A percentile compares a stretch with the other conserved stretches of the same genome.
phyloP scores from a whole-genome alignment of 1,140 invertebrate genomes.

The Dreissena rostriformis region DNA sequence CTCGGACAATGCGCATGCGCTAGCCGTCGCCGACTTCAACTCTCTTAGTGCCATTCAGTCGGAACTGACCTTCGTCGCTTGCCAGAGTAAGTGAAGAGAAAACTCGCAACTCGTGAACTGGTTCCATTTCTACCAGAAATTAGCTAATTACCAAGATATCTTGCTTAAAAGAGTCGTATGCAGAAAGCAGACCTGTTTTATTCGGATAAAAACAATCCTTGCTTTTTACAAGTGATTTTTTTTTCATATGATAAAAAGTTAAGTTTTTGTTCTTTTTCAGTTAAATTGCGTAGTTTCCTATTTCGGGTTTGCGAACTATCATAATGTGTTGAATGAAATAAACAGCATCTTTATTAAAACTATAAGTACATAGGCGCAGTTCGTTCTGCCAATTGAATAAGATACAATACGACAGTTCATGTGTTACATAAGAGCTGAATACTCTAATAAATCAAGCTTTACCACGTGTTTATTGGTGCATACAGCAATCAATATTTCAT shows the following conservation, averaged over 20 bases:
- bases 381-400: too few relatives aligned
- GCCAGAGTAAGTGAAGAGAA: conserved; percentile 54
- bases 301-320: too few relatives aligned
- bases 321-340: too few relatives aligned
- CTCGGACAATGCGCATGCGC: conserved; percentile 54
- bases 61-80: conserved; percentile 60
- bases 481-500: too few relatives aligned
- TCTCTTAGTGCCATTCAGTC: conserved; percentile 57
- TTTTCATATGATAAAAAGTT: too few relatives aligned
- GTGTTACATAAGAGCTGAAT: background rate
- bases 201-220: background rate
- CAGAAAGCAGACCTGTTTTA: background rate
- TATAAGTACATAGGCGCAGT: too few relatives aligned
- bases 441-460: background rate
- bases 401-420: too few relatives aligned
- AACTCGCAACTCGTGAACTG: background rate
- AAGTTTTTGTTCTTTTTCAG: too few relatives aligned
- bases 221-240: background rate
- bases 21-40: conserved; percentile 59
- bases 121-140: background rate
- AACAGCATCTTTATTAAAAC: too few relatives aligned
- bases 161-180: too few relatives aligned
- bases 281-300: too few relatives aligned
- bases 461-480: background rate
- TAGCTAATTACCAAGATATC: background rate